Evolutionary conservation across 2,797 vertebrate species (phyloP), one percentile per base, ranked within the genome.

Genomic region (Coluber constrictor): DNA sequence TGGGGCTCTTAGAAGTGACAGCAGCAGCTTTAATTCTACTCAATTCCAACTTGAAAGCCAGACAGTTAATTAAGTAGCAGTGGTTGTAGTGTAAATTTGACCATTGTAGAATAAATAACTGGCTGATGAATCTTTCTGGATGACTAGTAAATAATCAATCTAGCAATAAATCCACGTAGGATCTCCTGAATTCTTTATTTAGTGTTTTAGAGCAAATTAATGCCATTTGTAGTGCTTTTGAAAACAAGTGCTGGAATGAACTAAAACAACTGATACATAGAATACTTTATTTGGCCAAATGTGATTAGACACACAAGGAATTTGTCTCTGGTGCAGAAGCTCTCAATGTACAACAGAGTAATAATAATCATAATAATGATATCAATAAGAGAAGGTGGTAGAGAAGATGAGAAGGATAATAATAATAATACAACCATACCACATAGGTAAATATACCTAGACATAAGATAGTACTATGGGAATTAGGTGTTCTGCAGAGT

Each of bases 1-100:
- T 47, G 54, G 54, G 60, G n/a, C 3, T 37, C n/a, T 83, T 51
- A 60, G 61, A 29, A 1, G 51, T 79, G 55, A n/a, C 86, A n/a
- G 55, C 63, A 60, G 29, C 55, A 29, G 56, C 66, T 60, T 66
- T 89, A 57, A 47, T 88, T 66, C 37, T n/a, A 79, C 29, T 74
- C 63, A 61, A 18, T 88, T 91, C 79, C 43, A 43, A 11, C 23
- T 16, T 60, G 43, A 91, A 90, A 90, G 60, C 56, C 29, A 59
- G 37, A 15, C 23, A 93, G 51, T 47, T 88, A 88, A 88, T 91
- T 56, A 90, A 60, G 27, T 59, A 70, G 57, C 56, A 90, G 61
- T 43, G 86, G 47, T 90, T 61, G 87, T 94, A 29, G 86, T 94
- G 90, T 57, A 92, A 88, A 56, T 93, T 51, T n/a, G 79, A 56